Evolutionary conservation across 92 coral and sea anemone genomes (phyloP).

Genomic region (Porites cylindrica): DNA sequence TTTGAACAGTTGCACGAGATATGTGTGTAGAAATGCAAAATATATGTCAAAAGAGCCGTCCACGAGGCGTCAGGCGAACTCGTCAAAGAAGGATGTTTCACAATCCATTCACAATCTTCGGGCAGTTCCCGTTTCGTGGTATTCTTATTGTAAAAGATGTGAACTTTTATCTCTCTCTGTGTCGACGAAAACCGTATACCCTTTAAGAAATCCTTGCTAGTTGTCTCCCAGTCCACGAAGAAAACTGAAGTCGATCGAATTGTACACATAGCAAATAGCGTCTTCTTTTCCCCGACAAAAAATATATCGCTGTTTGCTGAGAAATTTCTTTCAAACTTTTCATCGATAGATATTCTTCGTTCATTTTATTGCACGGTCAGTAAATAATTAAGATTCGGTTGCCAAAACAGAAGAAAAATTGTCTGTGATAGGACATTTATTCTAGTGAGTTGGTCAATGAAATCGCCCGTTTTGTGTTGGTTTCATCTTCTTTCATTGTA

Average conservation of each 20-base stretch:
- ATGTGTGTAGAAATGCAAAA: conserved; percentile 87
- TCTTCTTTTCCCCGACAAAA: neutral
- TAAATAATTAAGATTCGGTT: conserved; percentile 43
- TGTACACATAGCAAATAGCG: conserved; percentile 70
- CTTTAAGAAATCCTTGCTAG: conserved; percentile 82
- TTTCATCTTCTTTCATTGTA: conserved; percentile 9
- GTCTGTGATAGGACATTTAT: conserved; percentile 28
- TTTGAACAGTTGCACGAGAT: conserved; percentile 73
- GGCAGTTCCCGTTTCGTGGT: conserved; percentile 71
- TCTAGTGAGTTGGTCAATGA: neutral
- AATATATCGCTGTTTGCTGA: neutral
- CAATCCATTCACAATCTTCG: conserved; percentile 79
- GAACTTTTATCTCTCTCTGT: conserved; percentile 75
- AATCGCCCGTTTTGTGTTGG: neutral
- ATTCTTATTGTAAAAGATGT: conserved; percentile 85
- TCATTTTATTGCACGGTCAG: neutral
- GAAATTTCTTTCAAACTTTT: neutral
- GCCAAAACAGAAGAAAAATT: conserved; percentile 31
- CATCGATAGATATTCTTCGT: neutral
- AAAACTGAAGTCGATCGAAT: conserved; percentile 69
- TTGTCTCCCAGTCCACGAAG: conserved; percentile 91
- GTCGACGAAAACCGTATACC: conserved; percentile 79
- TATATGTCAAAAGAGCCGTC: conserved; percentile 87
- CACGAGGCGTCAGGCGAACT: conserved; percentile 84
- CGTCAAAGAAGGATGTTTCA: conserved; percentile 78